A percentile compares a stretch with the other conserved stretches of the same genome.
phyloP scores from a whole-genome alignment of 1,140 invertebrate species.

The Delia radicum region DNA sequence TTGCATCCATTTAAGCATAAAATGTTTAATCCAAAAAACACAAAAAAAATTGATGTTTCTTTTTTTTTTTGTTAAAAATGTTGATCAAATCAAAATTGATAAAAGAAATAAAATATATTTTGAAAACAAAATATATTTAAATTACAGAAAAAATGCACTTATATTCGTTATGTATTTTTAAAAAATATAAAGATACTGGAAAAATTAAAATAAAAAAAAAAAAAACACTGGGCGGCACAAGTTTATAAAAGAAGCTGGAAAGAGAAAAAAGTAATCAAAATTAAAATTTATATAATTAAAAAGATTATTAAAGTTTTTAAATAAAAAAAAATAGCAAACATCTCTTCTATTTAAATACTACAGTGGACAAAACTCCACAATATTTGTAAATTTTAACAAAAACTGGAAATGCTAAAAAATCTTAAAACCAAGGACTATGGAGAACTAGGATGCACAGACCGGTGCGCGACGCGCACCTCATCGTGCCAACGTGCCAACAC shows the following conservation, averaged over 20 bases:
- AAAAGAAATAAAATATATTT: not conserved
- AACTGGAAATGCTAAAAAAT: too few species aligned
- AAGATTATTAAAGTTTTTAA: not conserved
- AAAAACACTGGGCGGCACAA: not conserved
- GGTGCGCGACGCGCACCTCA: too few species aligned
- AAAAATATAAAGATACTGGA: not conserved
- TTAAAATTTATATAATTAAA: not conserved
- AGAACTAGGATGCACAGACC: too few species aligned
- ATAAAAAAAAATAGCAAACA: too few species aligned
- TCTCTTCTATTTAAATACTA: too few species aligned
- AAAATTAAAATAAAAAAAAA: not conserved
- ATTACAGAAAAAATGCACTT: not conserved
- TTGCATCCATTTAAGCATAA: conserved; percentile 92
- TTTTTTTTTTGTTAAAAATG: not conserved
- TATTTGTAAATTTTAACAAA: too few species aligned
- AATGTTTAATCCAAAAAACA: conserved; percentile 21
- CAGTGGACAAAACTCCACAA: too few species aligned
- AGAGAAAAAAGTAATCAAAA: not conserved
- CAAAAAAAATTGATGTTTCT: not conserved
- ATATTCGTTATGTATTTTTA: not conserved
- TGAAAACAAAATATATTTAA: conserved; percentile 6
- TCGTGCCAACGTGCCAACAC: too few species aligned
- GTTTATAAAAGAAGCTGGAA: not conserved
- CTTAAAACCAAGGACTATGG: too few species aligned
- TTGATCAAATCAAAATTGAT: too few species aligned